A percentile compares a stretch with the other conserved stretches of the same genome.
phyloP scores from a whole-genome alignment of 64 coral and sea anemone genomes.

The Actinia equina region DNA sequence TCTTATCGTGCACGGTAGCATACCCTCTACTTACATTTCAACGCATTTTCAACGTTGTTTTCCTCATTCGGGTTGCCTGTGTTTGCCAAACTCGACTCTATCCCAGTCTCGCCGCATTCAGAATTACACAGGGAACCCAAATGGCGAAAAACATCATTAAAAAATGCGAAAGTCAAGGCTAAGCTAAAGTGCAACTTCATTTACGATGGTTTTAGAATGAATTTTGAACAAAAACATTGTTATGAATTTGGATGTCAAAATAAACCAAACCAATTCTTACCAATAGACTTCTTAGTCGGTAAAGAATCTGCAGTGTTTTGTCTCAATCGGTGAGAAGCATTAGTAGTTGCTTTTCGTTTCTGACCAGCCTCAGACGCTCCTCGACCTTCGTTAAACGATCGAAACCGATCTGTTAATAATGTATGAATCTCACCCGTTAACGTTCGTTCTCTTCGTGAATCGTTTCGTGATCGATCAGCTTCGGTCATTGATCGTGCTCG shows the following conservation, averaged over 20 bases:
- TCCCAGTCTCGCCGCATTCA: too few species aligned
- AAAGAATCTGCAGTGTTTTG: background rate
- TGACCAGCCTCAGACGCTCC: slow-evolving; percentile 3
- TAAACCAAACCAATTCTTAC: background rate
- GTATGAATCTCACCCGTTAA: slow-evolving; percentile 43
- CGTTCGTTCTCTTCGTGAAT: slow-evolving; percentile 37
- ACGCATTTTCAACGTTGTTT: too few species aligned
- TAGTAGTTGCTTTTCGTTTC: background rate
- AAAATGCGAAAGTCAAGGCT: background rate
- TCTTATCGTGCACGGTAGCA: too few species aligned
- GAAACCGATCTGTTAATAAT: slow-evolving; percentile 18
- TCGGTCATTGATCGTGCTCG: slow-evolving; percentile 52
- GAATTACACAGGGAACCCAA: too few species aligned
- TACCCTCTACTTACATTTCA: too few species aligned
- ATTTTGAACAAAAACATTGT: background rate
- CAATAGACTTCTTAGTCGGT: background rate
- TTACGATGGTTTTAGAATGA: background rate
- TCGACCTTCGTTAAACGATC: slow-evolving; percentile 36
- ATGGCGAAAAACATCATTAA: too few species aligned
- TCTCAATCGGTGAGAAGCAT: background rate
- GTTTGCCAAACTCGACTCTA: too few species aligned
- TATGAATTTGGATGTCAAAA: background rate
- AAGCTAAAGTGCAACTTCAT: background rate
- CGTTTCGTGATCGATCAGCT: background rate
- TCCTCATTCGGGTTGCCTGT: too few species aligned